Base-by-base conservation (phyloP, 2,797 vertebrate species). In the Hirundo rustica region DNA sequence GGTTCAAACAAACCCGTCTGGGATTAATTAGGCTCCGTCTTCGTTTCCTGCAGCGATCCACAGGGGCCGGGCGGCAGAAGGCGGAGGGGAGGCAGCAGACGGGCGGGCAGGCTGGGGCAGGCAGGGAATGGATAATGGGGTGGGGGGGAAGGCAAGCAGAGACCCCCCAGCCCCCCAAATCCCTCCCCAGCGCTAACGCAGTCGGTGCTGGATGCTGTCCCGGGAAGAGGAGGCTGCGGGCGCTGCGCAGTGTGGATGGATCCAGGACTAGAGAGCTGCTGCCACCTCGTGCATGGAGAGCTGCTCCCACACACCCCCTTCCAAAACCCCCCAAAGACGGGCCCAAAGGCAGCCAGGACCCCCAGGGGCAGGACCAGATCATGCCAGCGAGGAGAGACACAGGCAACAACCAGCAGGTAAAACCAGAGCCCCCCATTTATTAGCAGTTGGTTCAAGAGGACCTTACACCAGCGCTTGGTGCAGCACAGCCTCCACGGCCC, bases 351-450 rank as follows among this genome's bases (percentile, higher is more conserved):
- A 58, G n/a, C 53, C 1, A 36, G 47, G 16, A 66, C 5, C 8
- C 20, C 5, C 22, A 2, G 11, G 16, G 16, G 5, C 5, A 61
- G 17, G 29, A 14, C 10, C 13, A 32, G n/a, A 36, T 47, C 34
- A 2, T 22, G 48, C 26, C 75, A 80, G 53, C 0, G 1, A 86
- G 14, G 23, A 89, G 48, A 83, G 23, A 90, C 68, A 95, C 38
- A 81, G 64, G 44, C 67, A 71, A 73, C 23, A 74, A 92, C 47
- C 78, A 80, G 42, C 29, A 29, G 27, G 18, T 97, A 98, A 97
- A 98, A 98, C 97, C 95, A 98, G 96, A 95, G 85, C 95, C 93
- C 95, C 93, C 80, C 51, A 71, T 98, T 98, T 98, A 98, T 98
- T 98, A 97, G 96, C 97, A 96, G 96, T 97, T 95, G 95, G 94